Percentiles rank a stretch among this genome's conserved stretches.
Conservation (phyloP, 2,797 vertebrate genomes). For the Acanthurus leucopareius region DNA sequence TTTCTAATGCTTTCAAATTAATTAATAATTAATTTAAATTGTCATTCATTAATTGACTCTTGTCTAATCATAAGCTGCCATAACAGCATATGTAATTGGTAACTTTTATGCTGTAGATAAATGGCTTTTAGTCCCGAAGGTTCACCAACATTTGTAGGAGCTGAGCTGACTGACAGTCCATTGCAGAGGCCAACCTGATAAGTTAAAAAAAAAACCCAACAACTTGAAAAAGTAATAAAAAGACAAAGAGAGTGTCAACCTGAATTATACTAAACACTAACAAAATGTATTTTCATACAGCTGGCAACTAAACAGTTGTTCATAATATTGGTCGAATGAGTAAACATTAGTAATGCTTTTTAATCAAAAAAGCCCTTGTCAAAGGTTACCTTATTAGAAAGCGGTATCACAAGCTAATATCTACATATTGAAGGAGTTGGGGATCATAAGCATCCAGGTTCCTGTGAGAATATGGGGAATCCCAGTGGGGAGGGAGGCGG, state of each 20-base stretch:
- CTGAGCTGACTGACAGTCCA: not conserved
- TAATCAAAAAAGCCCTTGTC: not conserved
- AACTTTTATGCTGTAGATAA: not conserved
- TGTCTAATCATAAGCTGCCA: not conserved
- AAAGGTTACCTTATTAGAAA: not conserved
- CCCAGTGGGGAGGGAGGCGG: too few relatives aligned
- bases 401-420: not conserved
- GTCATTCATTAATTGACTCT: not conserved
- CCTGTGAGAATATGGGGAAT: too few relatives aligned
- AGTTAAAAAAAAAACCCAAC: not conserved
- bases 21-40: too few relatives aligned
- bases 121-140: not conserved
- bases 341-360: not conserved
- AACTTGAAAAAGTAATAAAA: constrained; percentile 5
- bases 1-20: not conserved
- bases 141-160: not conserved
- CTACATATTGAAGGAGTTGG: not conserved
- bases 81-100: not conserved
- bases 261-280: not conserved
- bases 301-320: not conserved
- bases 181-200: not conserved
- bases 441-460: too few relatives aligned
- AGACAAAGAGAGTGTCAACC: not conserved
- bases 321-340: not conserved
- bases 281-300: not conserved